These are phyloP conservation scores for Siniperca scherzeri DNA, from an alignment of 2,797 vertebrate genomes.

Conservation along the genomic window DNA sequence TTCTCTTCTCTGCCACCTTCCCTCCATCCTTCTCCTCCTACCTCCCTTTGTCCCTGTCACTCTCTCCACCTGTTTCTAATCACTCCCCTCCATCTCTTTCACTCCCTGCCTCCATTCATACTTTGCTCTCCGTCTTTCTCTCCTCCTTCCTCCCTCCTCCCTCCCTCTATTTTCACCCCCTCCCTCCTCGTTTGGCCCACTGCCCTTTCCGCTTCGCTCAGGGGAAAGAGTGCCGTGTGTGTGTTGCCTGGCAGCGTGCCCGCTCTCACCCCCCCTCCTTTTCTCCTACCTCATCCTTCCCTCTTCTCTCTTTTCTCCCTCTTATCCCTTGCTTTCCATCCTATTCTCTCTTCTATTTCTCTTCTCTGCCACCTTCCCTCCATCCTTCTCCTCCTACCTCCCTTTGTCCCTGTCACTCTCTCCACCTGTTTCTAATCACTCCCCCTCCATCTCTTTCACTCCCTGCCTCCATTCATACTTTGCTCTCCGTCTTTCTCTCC, in stretches of 20 bases:
- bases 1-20: slow-evolving; percentile 34
- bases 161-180: slow-evolving; percentile 47
- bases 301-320: slow-evolving; percentile 5
- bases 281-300: slow-evolving; percentile 42
- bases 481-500: slow-evolving; percentile 19
- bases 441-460: slow-evolving; percentile 68
- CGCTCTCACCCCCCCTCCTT: slow-evolving; percentile 40
- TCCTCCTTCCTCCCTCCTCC: not conserved
- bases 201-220: slow-evolving; percentile 71
- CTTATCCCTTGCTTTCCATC: slow-evolving; percentile 25
- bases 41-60: slow-evolving; percentile 68
- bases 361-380: slow-evolving; percentile 34
- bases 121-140: slow-evolving; percentile 30
- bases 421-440: slow-evolving; percentile 79
- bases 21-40: slow-evolving; percentile 46
- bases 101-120: slow-evolving; percentile 62
- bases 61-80: slow-evolving; percentile 78
- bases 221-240: slow-evolving; percentile 67
- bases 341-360: slow-evolving; percentile 18
- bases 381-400: slow-evolving; percentile 50
- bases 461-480: slow-evolving; percentile 61
- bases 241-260: slow-evolving; percentile 73
- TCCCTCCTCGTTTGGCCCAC: slow-evolving; percentile 73
- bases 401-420: slow-evolving; percentile 69
- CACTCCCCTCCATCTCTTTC: slow-evolving; percentile 71